These are phyloP conservation scores for Clamator glandarius DNA, from an alignment of 2,797 vertebrate genomes.

Conservation along the genomic window DNA sequence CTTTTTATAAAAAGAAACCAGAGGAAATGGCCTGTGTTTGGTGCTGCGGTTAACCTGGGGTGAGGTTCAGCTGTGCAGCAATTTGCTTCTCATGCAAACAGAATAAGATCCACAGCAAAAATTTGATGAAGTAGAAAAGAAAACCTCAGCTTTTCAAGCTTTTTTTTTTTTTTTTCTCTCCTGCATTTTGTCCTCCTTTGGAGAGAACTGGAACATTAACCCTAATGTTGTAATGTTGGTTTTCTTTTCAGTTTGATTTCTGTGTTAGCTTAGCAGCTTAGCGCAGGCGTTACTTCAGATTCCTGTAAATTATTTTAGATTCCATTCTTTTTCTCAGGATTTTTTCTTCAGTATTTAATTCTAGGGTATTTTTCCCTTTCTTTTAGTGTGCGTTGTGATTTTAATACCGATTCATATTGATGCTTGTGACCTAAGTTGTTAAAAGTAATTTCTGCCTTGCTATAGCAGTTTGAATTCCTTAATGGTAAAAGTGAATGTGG, in stretches of 20 bases:
- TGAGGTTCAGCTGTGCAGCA: background rate
- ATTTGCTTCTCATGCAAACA: background rate
- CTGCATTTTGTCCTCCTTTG: background rate
- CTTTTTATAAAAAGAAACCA: background rate
- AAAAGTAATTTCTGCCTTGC: background rate
- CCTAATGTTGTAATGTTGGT: background rate
- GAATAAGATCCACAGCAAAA: background rate
- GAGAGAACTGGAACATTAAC: background rate
- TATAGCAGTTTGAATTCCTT: background rate
- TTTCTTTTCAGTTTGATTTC: constrained; percentile 8
- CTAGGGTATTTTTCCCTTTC: background rate
- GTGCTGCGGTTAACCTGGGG: background rate
- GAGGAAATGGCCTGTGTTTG: background rate
- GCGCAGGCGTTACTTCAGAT: background rate
- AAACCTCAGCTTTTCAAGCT: background rate
- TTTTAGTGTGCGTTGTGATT: background rate
- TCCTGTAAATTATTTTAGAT: background rate
- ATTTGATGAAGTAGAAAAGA: background rate
- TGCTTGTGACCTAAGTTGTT: background rate
- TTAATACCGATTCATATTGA: background rate
- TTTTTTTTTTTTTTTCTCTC: background rate
- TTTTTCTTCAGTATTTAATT: background rate
- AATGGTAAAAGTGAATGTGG: background rate
- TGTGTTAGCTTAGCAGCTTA: background rate
- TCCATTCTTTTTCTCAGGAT: background rate